phyloP scores from a whole-genome alignment of 2,888 invertebrate species.

The Mythimna impura region DNA sequence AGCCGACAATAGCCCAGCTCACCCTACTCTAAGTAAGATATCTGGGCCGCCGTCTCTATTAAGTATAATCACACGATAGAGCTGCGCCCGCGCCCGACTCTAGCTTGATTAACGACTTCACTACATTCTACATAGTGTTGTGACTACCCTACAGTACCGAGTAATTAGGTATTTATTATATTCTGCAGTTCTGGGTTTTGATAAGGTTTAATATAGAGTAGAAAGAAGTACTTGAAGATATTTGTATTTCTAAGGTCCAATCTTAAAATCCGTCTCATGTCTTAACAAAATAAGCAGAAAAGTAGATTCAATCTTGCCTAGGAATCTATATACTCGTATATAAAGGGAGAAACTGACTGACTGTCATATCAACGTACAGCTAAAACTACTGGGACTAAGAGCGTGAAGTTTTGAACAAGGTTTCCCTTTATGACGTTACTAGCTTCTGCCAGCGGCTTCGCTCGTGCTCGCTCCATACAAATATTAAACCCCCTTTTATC shows the following conservation, averaged over 20 bases:
- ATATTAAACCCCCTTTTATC: too few species aligned
- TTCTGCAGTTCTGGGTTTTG: slow-evolving; percentile 15
- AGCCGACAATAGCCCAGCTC: slow-evolving; percentile 34
- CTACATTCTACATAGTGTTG: slow-evolving; percentile 57
- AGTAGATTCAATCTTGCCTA: too few species aligned
- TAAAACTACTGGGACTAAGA: too few species aligned
- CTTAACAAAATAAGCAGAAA: too few species aligned
- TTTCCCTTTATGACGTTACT: too few species aligned
- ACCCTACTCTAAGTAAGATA: slow-evolving; percentile 78
- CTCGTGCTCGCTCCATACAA: too few species aligned
- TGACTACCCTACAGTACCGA: slow-evolving; percentile 53
- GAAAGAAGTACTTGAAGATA: too few species aligned
- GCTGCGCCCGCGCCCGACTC: slow-evolving; percentile 66
- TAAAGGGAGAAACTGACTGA: too few species aligned
- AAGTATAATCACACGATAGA: slow-evolving; percentile 81
- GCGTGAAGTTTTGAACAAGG: too few species aligned
- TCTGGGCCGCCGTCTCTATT: slow-evolving; percentile 81
- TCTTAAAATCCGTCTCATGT: background rate
- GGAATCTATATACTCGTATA: too few species aligned
- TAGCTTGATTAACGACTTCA: slow-evolving; percentile 71
- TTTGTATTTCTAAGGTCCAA: background rate
- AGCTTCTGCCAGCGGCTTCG: too few species aligned
- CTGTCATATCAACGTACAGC: too few species aligned
- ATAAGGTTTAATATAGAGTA: slow-evolving; percentile 6
- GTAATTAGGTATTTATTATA: slow-evolving; percentile 57